phyloP scores from a whole-genome alignment of 2,797 vertebrate species.

The Trachurus trachurus region DNA sequence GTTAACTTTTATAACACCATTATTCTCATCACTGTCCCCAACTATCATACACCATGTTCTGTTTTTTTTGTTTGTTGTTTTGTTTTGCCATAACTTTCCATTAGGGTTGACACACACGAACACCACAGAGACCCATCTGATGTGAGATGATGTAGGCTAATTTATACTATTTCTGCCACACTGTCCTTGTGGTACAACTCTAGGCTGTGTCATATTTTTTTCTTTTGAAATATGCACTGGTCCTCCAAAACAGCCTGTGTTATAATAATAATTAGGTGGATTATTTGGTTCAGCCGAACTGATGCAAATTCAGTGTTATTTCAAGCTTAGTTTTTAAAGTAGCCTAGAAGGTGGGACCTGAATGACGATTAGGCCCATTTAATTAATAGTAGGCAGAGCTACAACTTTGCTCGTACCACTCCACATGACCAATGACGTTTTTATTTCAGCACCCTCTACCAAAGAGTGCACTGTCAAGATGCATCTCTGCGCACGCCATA shows the following conservation, averaged over 20 bases:
- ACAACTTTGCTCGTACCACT: constrained; percentile 9
- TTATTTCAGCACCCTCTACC: neutral
- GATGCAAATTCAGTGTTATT: neutral
- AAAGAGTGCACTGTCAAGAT: constrained; percentile 32
- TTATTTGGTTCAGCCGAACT: neutral
- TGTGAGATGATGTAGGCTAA: constrained; percentile 74
- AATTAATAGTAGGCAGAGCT: neutral
- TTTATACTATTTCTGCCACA: constrained; percentile 20
- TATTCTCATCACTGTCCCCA: no score
- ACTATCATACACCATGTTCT: no score
- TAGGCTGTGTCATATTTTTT: neutral
- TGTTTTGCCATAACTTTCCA: no score
- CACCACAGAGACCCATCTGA: constrained; percentile 52
- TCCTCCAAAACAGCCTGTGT: neutral
- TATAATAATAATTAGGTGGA: neutral
- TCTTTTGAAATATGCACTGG: neutral
- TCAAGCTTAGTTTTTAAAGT: neutral
- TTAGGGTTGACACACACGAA: no score
- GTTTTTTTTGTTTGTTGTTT: no score
- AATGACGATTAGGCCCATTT: neutral
- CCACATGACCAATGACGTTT: neutral
- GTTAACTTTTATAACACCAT: no score
- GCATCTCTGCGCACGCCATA: neutral
- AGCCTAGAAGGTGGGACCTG: neutral
- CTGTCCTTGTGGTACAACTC: no score